Evolutionary conservation across 2,797 vertebrate species (phyloP).

Genomic region (Anolis apletophallus): DNA sequence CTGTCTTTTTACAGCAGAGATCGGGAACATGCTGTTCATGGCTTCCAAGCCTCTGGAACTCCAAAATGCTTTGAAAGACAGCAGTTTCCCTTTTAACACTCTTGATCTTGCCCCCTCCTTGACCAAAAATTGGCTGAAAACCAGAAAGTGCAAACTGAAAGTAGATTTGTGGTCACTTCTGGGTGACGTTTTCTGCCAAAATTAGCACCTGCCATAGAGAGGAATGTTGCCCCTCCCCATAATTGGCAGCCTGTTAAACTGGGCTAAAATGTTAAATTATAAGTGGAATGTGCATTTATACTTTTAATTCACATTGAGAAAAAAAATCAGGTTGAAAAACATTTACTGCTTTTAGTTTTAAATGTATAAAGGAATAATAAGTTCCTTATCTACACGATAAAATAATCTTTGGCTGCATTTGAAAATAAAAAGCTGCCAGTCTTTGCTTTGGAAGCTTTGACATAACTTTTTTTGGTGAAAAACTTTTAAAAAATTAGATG

Average conservation of each 20-base stretch:
- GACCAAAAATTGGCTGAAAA: no score
- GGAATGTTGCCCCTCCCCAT: no score
- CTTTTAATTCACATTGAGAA: background rate
- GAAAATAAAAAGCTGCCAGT: background rate
- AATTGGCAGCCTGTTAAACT: background rate
- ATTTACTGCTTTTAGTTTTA: background rate
- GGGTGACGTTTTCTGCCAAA: no score
- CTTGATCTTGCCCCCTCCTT: no score
- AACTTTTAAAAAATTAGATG: background rate
- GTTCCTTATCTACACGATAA: background rate
- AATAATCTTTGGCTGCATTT: background rate
- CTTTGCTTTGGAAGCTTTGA: no score
- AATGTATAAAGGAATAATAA: background rate
- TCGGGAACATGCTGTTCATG: no score
- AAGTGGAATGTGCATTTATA: background rate
- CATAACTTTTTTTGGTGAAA: background rate
- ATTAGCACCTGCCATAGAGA: no score
- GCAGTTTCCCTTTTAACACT: no score
- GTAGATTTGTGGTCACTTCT: no score
- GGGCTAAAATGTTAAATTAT: constrained; percentile 3
- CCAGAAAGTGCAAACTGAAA: no score
- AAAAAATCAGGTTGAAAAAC: background rate
- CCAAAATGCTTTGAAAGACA: no score
- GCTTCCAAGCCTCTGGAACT: no score
- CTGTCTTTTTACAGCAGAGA: constrained; percentile 11